Base-by-base conservation (phyloP, 2,797 vertebrate species). In the Rhynchonycteris naso region DNA sequence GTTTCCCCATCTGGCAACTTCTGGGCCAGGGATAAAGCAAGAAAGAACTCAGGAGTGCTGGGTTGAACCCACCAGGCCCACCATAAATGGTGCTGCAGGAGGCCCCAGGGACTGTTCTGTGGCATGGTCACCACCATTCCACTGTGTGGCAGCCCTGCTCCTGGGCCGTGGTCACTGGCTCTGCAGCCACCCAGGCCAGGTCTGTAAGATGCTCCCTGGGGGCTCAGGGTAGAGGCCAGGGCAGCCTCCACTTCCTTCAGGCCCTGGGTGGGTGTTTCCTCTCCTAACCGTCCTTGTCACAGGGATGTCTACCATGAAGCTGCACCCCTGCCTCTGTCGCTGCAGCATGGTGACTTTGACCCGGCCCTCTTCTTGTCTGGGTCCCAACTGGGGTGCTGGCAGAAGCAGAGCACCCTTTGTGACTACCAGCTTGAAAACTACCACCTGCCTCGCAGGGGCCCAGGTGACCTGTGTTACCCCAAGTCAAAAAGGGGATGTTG, bases 81-180 rank as follows among this genome's bases (percentile, higher is more conserved):
- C 47, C 30, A 28, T 9, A 5, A 26, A 8, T 22, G 56, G 14
- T 24, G 7, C 22, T 10, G 11, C n/a, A 2, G 24, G n/a, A 35
- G 43, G 54, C 56, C 56, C 47, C 15, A 2, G 68, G 14, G 26
- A 74, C 0, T 0, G 38, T 8, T 11, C 28, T 18, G 4, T 4
- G 63, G 43, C 13, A 16, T 0, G n/a, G 43, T 69, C 33, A 63
- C 28, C 0, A 3, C 26, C 4, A 0, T 35, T 26, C 50, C 26
- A 14, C 22, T 13, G 21, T n/a, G 43, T 5, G 0, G 52, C 18
- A 47, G 6, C 22, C 33, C 4, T 4, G 33, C 54, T 14, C 19
- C 26, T 50, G n/a, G 38, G 21, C n/a, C 3, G 11, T 16, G 63
- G 12, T 35, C 58, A 11, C 47, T 24, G 35, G 35, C n/a, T 61